Percentiles rank a stretch among this genome's conserved stretches.
phyloP scores from a whole-genome alignment of 2,113 vertebrate genomes.

The Gambusia holbrooki region DNA sequence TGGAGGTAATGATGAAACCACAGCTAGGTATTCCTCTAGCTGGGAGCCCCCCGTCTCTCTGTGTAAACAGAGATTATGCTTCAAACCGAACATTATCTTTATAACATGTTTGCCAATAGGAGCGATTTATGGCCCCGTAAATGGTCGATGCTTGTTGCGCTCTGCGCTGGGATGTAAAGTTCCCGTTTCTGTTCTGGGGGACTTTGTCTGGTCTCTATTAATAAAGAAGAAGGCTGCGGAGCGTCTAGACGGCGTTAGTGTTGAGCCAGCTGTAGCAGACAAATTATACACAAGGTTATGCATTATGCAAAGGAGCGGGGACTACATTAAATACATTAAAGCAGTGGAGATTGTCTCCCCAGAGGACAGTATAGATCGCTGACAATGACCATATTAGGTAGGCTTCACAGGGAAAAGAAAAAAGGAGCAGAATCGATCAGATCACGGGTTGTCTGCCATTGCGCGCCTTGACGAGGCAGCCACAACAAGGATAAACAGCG shows the following conservation, averaged over 20 bases:
- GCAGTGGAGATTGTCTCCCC: conserved; percentile 4
- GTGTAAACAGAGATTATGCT: conserved; percentile 56
- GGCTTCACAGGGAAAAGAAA: conserved; percentile 26
- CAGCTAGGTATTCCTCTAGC: conserved; percentile 23
- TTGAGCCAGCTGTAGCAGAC: conserved; percentile 36
- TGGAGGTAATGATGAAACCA: conserved; percentile 45
- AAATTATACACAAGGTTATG: conserved; percentile 43
- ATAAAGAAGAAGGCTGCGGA: conserved; percentile 19
- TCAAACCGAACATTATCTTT: conserved; percentile 60
- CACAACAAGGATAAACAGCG: conserved; percentile 62
- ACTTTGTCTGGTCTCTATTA: conserved; percentile 50
- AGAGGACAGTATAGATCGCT: conserved; percentile 27
- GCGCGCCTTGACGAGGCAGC: conserved; percentile 59
- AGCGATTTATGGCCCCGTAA: conserved; percentile 55
- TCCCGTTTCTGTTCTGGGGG: conserved; percentile 22
- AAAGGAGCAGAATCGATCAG: conserved; percentile 51
- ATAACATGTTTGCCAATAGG: conserved; percentile 64
- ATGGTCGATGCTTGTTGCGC: conserved; percentile 62
- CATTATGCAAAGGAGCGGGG: conserved; percentile 50
- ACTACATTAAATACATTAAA: conserved; percentile 53
- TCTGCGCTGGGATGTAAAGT: conserved; percentile 57
- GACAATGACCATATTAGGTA: conserved; percentile 45
- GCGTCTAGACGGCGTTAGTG: conserved; percentile 69
- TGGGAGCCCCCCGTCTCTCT: conserved; percentile 10
- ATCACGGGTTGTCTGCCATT: conserved; percentile 66